phyloP scores from a whole-genome alignment of 1,140 invertebrate species.

The Hyphantria cunea region DNA sequence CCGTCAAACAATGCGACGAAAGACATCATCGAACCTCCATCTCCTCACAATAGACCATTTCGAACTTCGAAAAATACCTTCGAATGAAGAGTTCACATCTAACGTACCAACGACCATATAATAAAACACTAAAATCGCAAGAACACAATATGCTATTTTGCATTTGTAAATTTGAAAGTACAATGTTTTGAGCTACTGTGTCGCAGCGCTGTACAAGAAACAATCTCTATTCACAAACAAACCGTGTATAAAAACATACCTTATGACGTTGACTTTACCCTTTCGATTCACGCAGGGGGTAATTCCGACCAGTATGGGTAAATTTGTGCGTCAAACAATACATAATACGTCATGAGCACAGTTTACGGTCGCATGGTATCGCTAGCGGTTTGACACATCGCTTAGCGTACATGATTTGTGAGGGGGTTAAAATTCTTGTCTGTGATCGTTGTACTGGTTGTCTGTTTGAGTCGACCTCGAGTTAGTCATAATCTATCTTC shows the following conservation, averaged over 20 bases:
- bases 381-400: constrained; percentile 51
- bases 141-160: constrained; percentile 63
- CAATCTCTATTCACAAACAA: neutral
- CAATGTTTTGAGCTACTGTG: constrained; percentile 57
- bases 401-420: constrained; percentile 56
- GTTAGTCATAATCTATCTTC: too few species aligned
- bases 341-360: constrained; percentile 48
- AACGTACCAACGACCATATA: constrained; percentile 43
- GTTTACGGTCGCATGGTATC: constrained; percentile 54
- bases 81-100: constrained; percentile 42
- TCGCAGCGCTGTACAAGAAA: constrained; percentile 49
- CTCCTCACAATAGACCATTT: constrained; percentile 33
- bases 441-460: constrained; percentile 15
- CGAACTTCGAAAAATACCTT: constrained; percentile 15
- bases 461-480: neutral
- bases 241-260: neutral
- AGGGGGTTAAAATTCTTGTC: constrained; percentile 29
- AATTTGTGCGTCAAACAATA: constrained; percentile 42
- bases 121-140: constrained; percentile 51
- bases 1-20: constrained; percentile 1
- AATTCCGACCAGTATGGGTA: constrained; percentile 17
- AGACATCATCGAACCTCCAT: neutral
- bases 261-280: constrained; percentile 7
- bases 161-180: constrained; percentile 65
- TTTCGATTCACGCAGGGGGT: constrained; percentile 5